A percentile compares a stretch with the other conserved stretches of the same genome.
Conservation (phyloP, 2,888 invertebrate genomes). For the Zootermopsis nevadensis region DNA sequence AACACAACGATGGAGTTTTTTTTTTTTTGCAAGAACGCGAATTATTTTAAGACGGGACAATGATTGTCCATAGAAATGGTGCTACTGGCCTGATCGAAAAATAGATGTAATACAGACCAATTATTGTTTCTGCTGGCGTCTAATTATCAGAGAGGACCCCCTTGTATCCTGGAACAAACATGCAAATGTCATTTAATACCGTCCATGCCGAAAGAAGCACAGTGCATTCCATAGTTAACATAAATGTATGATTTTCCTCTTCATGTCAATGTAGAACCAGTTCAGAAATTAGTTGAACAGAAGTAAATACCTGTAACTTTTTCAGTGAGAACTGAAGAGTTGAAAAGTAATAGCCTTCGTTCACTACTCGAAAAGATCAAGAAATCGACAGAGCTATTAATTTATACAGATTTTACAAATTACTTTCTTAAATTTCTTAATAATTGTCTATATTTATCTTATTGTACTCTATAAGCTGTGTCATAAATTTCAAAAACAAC, state of each 20-base stretch:
- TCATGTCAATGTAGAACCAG: too few species aligned
- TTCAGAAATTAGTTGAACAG: too few species aligned
- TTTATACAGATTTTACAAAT: background rate
- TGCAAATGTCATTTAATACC: background rate
- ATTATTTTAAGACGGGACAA: background rate
- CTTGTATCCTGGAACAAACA: background rate
- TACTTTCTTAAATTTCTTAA: background rate
- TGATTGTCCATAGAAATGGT: background rate
- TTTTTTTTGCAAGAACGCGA: background rate
- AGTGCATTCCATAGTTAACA: background rate
- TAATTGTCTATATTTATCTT: background rate
- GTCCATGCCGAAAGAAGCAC: constrained; percentile 23
- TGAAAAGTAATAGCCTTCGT: too few species aligned
- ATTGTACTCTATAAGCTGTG: background rate
- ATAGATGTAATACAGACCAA: too few species aligned
- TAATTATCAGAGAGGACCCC: background rate
- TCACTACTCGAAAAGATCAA: too few species aligned
- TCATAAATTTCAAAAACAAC: background rate
- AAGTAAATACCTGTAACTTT: too few species aligned
- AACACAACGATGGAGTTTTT: background rate
- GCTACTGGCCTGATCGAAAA: background rate
- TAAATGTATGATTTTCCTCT: too few species aligned
- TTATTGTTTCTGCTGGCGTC: background rate
- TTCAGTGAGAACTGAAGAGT: too few species aligned
- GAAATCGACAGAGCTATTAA: background rate